Conservation (phyloP, 2,797 vertebrate genomes). For the Podargus strigoides region DNA sequence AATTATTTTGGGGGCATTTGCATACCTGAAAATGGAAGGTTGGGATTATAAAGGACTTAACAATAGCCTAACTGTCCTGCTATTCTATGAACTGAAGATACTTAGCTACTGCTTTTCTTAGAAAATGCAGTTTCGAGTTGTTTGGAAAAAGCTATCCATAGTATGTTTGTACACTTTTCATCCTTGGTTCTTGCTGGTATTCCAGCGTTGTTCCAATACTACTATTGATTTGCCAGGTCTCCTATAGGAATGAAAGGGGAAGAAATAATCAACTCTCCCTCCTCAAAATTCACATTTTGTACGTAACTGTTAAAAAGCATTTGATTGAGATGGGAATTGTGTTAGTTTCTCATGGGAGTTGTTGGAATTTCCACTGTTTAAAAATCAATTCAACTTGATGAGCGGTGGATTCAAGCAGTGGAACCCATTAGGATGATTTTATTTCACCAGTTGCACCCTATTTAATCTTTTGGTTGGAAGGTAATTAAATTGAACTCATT, state of each 20-base stretch:
- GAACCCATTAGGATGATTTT: conserved; percentile 35
- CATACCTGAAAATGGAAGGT: background rate
- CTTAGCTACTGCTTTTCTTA: background rate
- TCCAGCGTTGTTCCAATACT: background rate
- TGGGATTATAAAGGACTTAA: background rate
- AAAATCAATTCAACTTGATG: conserved; percentile 52
- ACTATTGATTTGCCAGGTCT: background rate
- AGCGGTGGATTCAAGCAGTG: conserved; percentile 38
- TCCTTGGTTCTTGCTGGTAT: background rate
- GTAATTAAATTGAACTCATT: conserved; percentile 39
- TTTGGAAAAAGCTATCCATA: background rate
- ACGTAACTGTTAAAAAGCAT: conserved; percentile 43
- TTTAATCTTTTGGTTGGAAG: conserved; percentile 44
- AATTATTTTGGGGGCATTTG: background rate
- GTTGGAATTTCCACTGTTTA: conserved; percentile 56
- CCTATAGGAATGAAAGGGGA: background rate
- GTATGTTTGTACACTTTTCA: background rate
- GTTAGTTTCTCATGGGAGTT: conserved; percentile 45
- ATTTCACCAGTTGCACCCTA: conserved; percentile 23
- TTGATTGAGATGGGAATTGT: conserved; percentile 59
- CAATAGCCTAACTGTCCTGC: background rate
- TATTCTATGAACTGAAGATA: background rate
- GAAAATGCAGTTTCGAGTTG: background rate
- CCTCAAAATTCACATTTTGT: conserved; percentile 41
- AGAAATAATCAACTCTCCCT: conserved; percentile 8